These are phyloP conservation scores for Halichoerus grypus DNA, from an alignment of 2,113 vertebrate species.

Conservation along the genomic window DNA sequence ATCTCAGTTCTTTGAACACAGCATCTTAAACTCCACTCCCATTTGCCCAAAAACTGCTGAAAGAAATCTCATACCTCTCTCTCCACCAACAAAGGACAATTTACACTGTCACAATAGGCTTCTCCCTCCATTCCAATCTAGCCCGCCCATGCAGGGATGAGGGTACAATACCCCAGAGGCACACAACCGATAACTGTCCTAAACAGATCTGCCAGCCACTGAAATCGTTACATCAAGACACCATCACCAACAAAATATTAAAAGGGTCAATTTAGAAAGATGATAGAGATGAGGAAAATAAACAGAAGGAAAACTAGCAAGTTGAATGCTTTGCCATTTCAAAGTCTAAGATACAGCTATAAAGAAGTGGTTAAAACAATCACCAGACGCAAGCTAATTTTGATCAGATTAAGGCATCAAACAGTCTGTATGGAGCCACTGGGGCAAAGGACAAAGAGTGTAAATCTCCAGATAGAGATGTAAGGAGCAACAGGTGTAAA, in stretches of 20 bases:
- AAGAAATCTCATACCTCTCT: background rate
- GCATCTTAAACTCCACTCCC: background rate
- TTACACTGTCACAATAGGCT: background rate
- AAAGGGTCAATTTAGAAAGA: background rate
- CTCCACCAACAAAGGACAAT: background rate
- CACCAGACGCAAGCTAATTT: background rate
- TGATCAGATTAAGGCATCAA: background rate
- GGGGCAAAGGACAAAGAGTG: background rate
- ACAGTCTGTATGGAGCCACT: background rate
- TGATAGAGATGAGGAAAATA: background rate
- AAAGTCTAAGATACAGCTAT: background rate
- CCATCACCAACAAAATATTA: background rate
- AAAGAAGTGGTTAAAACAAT: background rate
- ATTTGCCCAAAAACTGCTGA: background rate
- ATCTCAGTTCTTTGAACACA: background rate
- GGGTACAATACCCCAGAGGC: background rate
- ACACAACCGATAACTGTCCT: background rate
- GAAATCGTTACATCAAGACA: background rate
- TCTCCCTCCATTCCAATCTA: background rate
- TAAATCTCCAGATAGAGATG: background rate
- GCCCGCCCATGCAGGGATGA: background rate
- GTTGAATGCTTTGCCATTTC: background rate
- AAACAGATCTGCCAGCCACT: background rate
- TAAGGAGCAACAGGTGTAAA: background rate
- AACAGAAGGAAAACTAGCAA: background rate